phyloP scores from a whole-genome alignment of 2,113 vertebrate species.

The Thamnaconus septentrionalis region DNA sequence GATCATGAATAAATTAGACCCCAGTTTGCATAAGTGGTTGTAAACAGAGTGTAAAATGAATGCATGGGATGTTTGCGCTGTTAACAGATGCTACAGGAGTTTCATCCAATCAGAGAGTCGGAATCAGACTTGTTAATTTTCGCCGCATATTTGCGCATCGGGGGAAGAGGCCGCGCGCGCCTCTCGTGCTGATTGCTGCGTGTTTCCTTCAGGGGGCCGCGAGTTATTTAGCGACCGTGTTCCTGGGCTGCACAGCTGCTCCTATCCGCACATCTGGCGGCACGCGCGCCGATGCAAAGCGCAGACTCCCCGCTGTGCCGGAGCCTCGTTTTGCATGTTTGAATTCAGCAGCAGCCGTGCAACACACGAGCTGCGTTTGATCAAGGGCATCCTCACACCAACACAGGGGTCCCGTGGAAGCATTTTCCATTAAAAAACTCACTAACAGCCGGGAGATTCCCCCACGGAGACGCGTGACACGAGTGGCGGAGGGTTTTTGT shows the following conservation, averaged over 20 bases:
- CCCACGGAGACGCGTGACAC: neutral
- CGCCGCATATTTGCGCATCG: slow-evolving; percentile 14
- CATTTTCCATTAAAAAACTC: neutral
- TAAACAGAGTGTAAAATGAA: no score
- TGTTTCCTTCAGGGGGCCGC: slow-evolving; percentile 25
- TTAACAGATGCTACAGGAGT: slow-evolving; percentile 37
- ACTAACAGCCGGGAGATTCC: neutral
- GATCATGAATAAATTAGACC: no score
- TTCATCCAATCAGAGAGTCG: slow-evolving; percentile 16
- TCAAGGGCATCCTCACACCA: neutral
- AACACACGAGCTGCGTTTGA: neutral
- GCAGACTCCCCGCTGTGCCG: neutral
- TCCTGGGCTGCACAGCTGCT: slow-evolving; percentile 5
- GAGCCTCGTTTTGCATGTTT: neutral
- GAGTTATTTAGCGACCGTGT: slow-evolving; percentile 29
- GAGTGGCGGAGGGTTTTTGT: slow-evolving; percentile 12
- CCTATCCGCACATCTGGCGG: slow-evolving; percentile 18
- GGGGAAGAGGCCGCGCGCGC: slow-evolving; percentile 6
- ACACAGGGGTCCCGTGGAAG: neutral
- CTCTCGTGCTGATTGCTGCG: slow-evolving; percentile 36
- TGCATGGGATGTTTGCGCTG: neutral
- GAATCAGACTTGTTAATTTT: slow-evolving; percentile 46
- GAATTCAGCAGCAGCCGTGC: neutral
- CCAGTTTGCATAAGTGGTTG: no score
- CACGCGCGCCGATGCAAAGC: slow-evolving; percentile 4